Base-by-base conservation (phyloP, 2,113 vertebrate genomes). In the Myotis davidii region DNA sequence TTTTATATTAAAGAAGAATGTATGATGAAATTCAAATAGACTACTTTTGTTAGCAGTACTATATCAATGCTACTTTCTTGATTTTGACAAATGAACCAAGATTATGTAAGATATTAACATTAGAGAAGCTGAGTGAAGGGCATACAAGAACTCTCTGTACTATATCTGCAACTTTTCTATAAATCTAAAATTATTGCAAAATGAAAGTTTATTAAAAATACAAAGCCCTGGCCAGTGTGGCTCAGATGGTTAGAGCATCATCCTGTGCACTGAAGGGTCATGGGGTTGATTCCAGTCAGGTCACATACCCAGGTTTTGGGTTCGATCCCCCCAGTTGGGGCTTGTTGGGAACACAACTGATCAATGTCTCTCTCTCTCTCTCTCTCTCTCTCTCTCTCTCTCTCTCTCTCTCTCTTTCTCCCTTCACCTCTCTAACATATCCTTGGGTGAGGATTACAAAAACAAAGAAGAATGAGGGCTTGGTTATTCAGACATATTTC, bases 1-100 rank as follows among this genome's bases (percentile, higher is more conserved):
- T 64, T 95, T 94, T 45, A 45, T 45, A 11, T 11, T 79, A 85
- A 90, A 94, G 84, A 94, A 73, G 32, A 94, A 45, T 59, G 52
- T 85, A 61, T 56, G 25, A 54, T 85, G n/a, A 93, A 95, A 78
- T 76, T 32, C 61, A 83, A 64, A 90, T 27, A 56, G n/a, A 61
- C 10, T 37, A 5, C 9, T 69, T 85, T 77, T 11, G 0, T 86
- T 77, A 85, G 29, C 32, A 73, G 42, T n/a, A 70, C 23, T 69
- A 17, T 21, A 88, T 27, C 52, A 78, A 17, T 50, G 29, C 42
- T 32, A 23, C 32, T 81, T 84, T 85, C 42, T 65, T 73, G 56
- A 88, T 79, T 77, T 59, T 61, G 83, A 64, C 29, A 76, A n/a
- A 54, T 7, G 6, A 45, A 34, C 21, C 6, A 25, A 21, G 54